These are phyloP conservation scores for Erpobdella octoculata DNA, from an alignment of 2,888 invertebrate genomes.

Conservation along the genomic window DNA sequence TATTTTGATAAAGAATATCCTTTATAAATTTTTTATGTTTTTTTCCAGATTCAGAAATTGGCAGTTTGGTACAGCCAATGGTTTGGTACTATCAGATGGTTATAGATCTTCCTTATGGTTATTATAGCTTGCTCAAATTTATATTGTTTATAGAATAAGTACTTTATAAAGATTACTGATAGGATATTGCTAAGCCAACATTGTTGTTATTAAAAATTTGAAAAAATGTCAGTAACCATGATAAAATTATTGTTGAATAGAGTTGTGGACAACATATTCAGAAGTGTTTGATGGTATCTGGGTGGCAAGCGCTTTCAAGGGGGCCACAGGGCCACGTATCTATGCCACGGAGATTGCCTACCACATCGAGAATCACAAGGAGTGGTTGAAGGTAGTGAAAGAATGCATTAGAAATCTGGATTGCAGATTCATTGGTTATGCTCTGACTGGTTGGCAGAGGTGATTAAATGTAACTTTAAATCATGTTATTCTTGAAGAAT, in stretches of 20 bases:
- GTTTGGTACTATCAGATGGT: conserved; percentile 64
- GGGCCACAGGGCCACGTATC: conserved; percentile 69
- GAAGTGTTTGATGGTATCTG: conserved; percentile 64
- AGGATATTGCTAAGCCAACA: too few relatives aligned
- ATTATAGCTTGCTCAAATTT: neutral
- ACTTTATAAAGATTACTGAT: too few relatives aligned
- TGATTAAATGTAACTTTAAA: conserved; percentile 38
- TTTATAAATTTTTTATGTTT: neutral
- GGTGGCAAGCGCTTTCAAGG: conserved; percentile 78
- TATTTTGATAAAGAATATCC: too few relatives aligned
- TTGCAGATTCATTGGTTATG: conserved; percentile 49
- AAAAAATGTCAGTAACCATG: neutral
- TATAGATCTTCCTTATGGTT: conserved; percentile 11
- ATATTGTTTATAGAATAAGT: too few relatives aligned
- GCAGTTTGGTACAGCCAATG: conserved; percentile 68
- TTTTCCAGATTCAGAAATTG: conserved; percentile 31
- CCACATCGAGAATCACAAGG: conserved; percentile 66
- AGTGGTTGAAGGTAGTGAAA: conserved; percentile 59
- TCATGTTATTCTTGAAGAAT: too few relatives aligned
- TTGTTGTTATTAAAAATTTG: too few relatives aligned
- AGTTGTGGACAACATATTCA: conserved; percentile 60
- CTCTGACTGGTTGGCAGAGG: conserved; percentile 55
- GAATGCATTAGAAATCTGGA: conserved; percentile 42
- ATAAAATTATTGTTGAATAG: conserved; percentile 32
- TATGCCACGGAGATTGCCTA: conserved; percentile 62